Evolutionary conservation across 2,113 vertebrate genomes (phyloP).

Genomic region (Megaptera novaeangliae): DNA sequence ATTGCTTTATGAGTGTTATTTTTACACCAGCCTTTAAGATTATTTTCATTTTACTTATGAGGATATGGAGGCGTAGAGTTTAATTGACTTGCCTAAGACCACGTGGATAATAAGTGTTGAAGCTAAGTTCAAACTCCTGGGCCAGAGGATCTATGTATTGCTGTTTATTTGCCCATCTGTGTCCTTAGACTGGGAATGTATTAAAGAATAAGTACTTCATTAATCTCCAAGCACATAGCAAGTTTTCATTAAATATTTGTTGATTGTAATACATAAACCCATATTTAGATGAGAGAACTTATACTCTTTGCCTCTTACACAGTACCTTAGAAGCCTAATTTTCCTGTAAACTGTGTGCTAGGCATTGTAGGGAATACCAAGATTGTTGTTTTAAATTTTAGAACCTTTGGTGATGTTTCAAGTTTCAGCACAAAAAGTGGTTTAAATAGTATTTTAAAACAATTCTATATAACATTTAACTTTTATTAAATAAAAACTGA

Average conservation of each 20-base stretch:
- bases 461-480: not conserved
- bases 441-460: not conserved
- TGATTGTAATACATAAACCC: not conserved
- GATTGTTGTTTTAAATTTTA: not conserved
- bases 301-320: not conserved
- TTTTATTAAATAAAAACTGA: constrained; percentile 43
- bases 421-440: not conserved
- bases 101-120: not conserved
- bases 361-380: not conserved
- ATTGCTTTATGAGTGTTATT: not conserved
- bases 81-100: not conserved
- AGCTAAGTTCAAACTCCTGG: constrained; percentile 11
- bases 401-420: not conserved
- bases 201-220: constrained; percentile 1
- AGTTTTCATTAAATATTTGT: constrained; percentile 9
- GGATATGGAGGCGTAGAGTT: not conserved
- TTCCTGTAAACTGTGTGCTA: not conserved
- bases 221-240: not conserved
- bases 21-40: constrained; percentile 12
- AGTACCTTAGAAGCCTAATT: not conserved
- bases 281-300: not conserved
- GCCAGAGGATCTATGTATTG: not conserved
- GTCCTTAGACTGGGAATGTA: not conserved
- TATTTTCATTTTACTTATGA: constrained; percentile 28
- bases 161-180: not conserved